phyloP scores from a whole-genome alignment of 2,113 vertebrate genomes.

The Engraulis encrasicolus region DNA sequence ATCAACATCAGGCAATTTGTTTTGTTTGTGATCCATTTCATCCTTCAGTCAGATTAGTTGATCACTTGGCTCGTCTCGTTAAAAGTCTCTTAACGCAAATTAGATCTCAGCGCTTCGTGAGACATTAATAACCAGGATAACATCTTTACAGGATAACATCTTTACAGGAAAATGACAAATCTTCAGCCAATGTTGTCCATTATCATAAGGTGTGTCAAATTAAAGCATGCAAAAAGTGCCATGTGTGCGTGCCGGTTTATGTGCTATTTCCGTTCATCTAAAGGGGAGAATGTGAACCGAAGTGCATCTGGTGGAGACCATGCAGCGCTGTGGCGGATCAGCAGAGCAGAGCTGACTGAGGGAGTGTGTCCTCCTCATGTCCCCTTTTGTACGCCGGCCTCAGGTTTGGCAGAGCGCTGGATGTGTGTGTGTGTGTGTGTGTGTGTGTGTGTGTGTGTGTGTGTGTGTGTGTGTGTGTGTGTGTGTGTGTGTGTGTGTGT shows the following conservation, averaged over 20 bases:
- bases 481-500: too few species aligned
- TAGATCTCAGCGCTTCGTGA: not conserved
- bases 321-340: not conserved
- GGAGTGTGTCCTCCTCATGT: not conserved
- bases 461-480: too few species aligned
- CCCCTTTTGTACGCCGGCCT: constrained; percentile 31
- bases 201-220: not conserved
- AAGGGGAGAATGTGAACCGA: not conserved
- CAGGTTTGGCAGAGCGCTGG: constrained; percentile 51
- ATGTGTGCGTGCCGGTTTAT: not conserved
- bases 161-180: not conserved
- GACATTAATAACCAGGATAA: not conserved
- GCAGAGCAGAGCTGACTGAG: not conserved
- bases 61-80: constrained; percentile 35
- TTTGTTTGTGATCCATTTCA: constrained; percentile 2
- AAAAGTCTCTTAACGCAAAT: not conserved
- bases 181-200: not conserved
- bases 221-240: not conserved
- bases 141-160: not conserved
- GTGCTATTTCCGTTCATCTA: not conserved
- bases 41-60: constrained; percentile 21
- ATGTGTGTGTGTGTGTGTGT: too few species aligned
- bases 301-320: not conserved
- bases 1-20: constrained; percentile 25
- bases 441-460: too few species aligned